Base-by-base conservation (phyloP, 92 coral and sea anemone genomes). In the Bergia puertoricense region DNA sequence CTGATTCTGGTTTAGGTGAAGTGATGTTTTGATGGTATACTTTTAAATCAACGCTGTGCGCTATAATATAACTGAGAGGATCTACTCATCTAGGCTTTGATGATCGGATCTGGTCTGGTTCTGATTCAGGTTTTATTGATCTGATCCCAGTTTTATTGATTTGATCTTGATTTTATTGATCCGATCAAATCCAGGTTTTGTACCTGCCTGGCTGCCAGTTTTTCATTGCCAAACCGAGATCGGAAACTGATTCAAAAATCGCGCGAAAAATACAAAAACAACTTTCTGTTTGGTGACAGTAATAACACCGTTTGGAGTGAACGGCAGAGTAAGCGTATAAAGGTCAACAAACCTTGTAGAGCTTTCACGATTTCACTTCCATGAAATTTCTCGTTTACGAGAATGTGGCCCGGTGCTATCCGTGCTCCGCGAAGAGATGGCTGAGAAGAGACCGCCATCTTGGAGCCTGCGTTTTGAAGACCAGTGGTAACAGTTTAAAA, bases 321-420 rank as follows among this genome's bases (percentile, higher is more conserved):
- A 50, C 4, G 15, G 38, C 22, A 16, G 8, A 18, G 23, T 37
- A 76, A 57, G 45, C 2, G 5, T 2, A 23, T 0, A 18, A 10
- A 48, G 50, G 1, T 54, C 40, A 45, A 84, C 92, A 77, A 88
- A 97, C 99, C 98, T 95, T 91, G 96, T 44, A 97, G 88, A 38
- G 93, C 85, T 56, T 91, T 94, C 8, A 92, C 95, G 38, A 95
- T 57, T 56, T 87, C 94, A 85, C 97, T 94, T 36, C 96, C 98
- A 74, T 93, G 99, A 80, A 95, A 97, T 88, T 93, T 97, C 39
- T 91, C 98, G 77, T 92, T 94, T 37, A 97, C 97, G 30, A 95
- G 88, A 72, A 97, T 93, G 42, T 95, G 97, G 11, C 99, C 99
- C 15, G 98, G 94, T 22, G 95, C 98, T 57, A 97, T 92, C 65